Percentiles rank a stretch among this genome's conserved stretches.
Evolutionary conservation across 2,888 invertebrate species (phyloP).

Genomic region (Nycteola revayana): DNA sequence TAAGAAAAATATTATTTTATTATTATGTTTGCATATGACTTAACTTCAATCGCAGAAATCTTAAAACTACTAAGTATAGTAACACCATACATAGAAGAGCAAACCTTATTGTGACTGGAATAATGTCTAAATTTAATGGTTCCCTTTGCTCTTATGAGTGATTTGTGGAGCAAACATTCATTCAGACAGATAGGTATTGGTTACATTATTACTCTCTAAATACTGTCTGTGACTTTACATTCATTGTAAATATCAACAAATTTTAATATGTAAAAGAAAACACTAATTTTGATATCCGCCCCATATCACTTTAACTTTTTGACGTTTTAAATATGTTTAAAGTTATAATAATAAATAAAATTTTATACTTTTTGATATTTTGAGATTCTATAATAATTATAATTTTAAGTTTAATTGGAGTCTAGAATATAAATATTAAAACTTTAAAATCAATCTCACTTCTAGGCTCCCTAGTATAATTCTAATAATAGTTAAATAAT

Average conservation of each 20-base stretch:
- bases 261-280: too few species aligned
- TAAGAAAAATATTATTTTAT: too few species aligned
- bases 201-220: too few species aligned
- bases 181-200: too few species aligned
- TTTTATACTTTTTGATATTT: conserved; percentile 42
- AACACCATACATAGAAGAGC: too few species aligned
- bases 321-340: conserved; percentile 14
- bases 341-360: conserved; percentile 20
- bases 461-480: conserved; percentile 16
- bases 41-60: too few species aligned
- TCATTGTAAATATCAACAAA: background rate
- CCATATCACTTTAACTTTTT: conserved; percentile 18
- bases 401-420: conserved; percentile 22
- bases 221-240: conserved; percentile 4
- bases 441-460: conserved; percentile 24
- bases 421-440: conserved; percentile 11
- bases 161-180: conserved; percentile 16
- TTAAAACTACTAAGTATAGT: too few species aligned
- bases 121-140: too few species aligned
- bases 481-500: conserved; percentile 16
- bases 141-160: conserved; percentile 31
- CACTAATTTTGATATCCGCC: conserved; percentile 21
- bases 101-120: too few species aligned
- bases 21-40: too few species aligned
- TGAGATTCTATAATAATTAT: conserved; percentile 30